phyloP scores from a whole-genome alignment of 2,797 vertebrate species.

The Parotocinclus haroldoi region DNA sequence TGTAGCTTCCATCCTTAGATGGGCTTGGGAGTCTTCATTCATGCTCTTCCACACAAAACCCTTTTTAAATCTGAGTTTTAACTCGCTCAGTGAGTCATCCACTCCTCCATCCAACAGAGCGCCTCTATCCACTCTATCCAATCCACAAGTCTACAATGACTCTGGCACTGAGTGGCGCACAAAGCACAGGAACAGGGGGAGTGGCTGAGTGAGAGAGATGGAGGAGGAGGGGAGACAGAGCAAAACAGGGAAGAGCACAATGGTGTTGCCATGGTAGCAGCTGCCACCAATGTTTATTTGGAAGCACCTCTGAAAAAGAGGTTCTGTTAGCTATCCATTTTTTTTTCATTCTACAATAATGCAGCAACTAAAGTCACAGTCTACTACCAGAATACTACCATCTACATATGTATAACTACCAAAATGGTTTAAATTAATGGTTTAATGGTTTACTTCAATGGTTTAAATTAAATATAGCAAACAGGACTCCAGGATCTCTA shows the following conservation, averaged over 20 bases:
- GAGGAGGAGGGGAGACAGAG: slow-evolving; percentile 50
- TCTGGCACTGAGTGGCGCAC: slow-evolving; percentile 60
- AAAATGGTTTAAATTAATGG: too few relatives aligned
- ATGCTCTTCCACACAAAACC: slow-evolving; percentile 59
- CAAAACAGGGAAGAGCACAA: slow-evolving; percentile 63
- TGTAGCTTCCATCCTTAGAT: slow-evolving; percentile 79
- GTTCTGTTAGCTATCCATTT: too few relatives aligned
- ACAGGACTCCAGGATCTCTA: too few relatives aligned
- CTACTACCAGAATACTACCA: too few relatives aligned
- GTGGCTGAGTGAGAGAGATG: slow-evolving; percentile 48
- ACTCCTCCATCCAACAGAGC: slow-evolving; percentile 28
- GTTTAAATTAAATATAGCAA: too few relatives aligned
- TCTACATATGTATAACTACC: too few relatives aligned
- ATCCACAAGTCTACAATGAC: slow-evolving; percentile 62
- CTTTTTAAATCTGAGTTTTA: slow-evolving; percentile 13
- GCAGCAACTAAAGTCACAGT: too few relatives aligned
- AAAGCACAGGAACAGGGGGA: slow-evolving; percentile 58
- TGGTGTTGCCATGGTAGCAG: slow-evolving; percentile 85
- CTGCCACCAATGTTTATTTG: slow-evolving; percentile 87
- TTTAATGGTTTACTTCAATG: too few relatives aligned
- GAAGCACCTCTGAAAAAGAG: slow-evolving; percentile 70
- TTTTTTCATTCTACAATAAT: too few relatives aligned
- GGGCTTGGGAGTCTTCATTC: slow-evolving; percentile 83
- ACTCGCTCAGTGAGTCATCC: slow-evolving; percentile 43
- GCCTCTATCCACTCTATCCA: slow-evolving; percentile 50